Evolutionary conservation across 2,888 invertebrate genomes (phyloP).

Genomic region (Lomographa bimaculata): DNA sequence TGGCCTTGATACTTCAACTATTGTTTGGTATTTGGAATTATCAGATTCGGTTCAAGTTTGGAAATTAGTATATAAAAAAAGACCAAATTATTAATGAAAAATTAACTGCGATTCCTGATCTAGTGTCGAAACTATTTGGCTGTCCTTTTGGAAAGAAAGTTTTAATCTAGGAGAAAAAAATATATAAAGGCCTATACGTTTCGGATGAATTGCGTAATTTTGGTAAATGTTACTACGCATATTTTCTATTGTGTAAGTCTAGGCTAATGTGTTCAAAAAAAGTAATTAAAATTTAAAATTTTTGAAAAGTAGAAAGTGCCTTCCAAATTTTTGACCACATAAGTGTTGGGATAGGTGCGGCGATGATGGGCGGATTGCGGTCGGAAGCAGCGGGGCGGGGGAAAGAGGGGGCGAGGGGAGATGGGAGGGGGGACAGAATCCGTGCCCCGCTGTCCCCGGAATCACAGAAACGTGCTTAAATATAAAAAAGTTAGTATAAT

Average conservation of each 20-base stretch:
- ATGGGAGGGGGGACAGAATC: conserved; percentile 8
- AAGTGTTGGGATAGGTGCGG: conserved; percentile 84
- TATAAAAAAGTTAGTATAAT: conserved; percentile 78
- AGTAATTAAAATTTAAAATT: conserved; percentile 78
- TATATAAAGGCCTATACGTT: conserved; percentile 80
- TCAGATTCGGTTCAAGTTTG: conserved; percentile 78
- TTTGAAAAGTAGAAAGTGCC: conserved; percentile 91
- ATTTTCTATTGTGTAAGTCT: conserved; percentile 85
- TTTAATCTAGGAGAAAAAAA: conserved; percentile 66
- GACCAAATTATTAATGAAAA: conserved; percentile 75
- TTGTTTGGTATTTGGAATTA: conserved; percentile 77
- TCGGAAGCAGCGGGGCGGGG: conserved; percentile 33
- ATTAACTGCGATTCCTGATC: conserved; percentile 73
- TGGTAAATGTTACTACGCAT: conserved; percentile 83
- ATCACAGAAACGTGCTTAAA: conserved; percentile 67
- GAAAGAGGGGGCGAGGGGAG: conserved; percentile 8
- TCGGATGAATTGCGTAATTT: conserved; percentile 80
- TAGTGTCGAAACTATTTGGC: conserved; percentile 80
- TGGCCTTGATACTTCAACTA: conserved; percentile 82
- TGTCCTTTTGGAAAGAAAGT: conserved; percentile 80
- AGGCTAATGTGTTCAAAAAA: conserved; percentile 91
- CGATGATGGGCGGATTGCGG: conserved; percentile 63
- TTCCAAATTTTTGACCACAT: conserved; percentile 87
- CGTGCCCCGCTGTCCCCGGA: conserved; percentile 20
- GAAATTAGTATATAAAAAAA: conserved; percentile 78